Percentiles rank a stretch among this genome's conserved stretches.
Evolutionary conservation across 2,888 invertebrate genomes (phyloP).

Genomic region (Caenorhabditis sp.): DNA sequence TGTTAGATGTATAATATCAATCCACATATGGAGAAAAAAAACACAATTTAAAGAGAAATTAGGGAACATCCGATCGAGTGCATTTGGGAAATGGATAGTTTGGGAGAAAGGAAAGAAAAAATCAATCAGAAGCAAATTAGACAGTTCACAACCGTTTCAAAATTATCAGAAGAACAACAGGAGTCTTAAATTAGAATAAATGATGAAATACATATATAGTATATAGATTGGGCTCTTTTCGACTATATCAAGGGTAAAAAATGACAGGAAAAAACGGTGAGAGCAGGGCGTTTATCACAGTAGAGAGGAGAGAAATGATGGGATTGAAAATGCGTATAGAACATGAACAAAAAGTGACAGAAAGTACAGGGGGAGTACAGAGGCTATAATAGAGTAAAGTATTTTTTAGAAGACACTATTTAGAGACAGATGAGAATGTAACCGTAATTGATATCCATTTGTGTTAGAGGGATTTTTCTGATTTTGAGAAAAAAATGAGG

Average conservation of each 20-base stretch:
- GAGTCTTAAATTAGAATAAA: slow-evolving; percentile 23
- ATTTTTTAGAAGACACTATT: slow-evolving; percentile 7
- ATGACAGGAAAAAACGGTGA: slow-evolving; percentile 22
- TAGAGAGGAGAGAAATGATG: slow-evolving; percentile 61
- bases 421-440: slow-evolving; percentile 31
- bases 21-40: slow-evolving; percentile 37
- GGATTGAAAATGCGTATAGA: slow-evolving; percentile 39
- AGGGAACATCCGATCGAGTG: not conserved
- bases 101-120: slow-evolving; percentile 16
- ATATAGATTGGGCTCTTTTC: not conserved
- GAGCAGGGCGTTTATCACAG: slow-evolving; percentile 32
- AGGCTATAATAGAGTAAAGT: slow-evolving; percentile 4
- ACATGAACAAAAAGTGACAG: slow-evolving; percentile 41
- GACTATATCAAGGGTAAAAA: not conserved
- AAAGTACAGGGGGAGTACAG: slow-evolving; percentile 19
- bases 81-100: not conserved
- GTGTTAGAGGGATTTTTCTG: slow-evolving; percentile 19
- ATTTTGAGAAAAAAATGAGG: slow-evolving; percentile 4
- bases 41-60: slow-evolving; percentile 3
- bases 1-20: slow-evolving; percentile 19
- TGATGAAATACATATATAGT: slow-evolving; percentile 19
- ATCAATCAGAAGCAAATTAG: slow-evolving; percentile 15
- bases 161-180: slow-evolving; percentile 46
- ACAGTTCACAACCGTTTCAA: slow-evolving; percentile 62
- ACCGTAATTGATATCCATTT: slow-evolving; percentile 53